Base-by-base conservation (phyloP, 1,140 invertebrate species). In the Archivesica marissinica region DNA sequence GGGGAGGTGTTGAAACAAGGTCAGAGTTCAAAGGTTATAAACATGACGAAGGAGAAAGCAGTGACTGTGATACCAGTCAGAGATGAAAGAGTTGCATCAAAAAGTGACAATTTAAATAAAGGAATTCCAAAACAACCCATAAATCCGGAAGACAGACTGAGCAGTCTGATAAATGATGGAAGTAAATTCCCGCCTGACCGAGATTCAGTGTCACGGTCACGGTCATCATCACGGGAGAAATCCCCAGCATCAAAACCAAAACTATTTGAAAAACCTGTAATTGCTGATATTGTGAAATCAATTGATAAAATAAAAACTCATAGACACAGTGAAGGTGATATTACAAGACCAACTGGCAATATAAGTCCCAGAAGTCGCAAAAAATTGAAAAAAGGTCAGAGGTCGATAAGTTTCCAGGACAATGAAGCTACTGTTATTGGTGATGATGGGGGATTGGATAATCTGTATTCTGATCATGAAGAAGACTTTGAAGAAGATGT, bases 361-460 rank as follows among this genome's bases (percentile, higher is more conserved):
- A 38, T 54, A 66, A 61, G 56, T 20, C 39, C 30, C 0, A 76
- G 38, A 25, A 84, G 33, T 30, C 20, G 0, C 64, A 80, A 70
- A 79, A 86, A 86, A 68, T 30, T 66, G 47, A 82, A 78, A 56
- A 85, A 68, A 75, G 39, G 70, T 72, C 44, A 72, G 33, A 72
- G 52, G 50, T 82, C 79, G 47, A 82, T 82, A 38, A 82, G 78
- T 25, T 91, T 93, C 86, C 25, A 82, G 17, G 87, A 90, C 20
- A 28, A 54, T 30, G 78, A 82, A 4, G 88, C 90, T 6, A 79
- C 88, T 30, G 77, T 93, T 23, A 92, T 93, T 44, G 92, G 92
- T 23, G 77, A 89, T 38, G 91, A 93, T 84, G 92, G 92, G 25
- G 92, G 92, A 15, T 59, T 90, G 20, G 89, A 90, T 78, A 91